Evolutionary conservation across 2,888 invertebrate genomes (phyloP), one percentile per base, ranked within the genome.

Genomic region (Hirudinaria manillensis): DNA sequence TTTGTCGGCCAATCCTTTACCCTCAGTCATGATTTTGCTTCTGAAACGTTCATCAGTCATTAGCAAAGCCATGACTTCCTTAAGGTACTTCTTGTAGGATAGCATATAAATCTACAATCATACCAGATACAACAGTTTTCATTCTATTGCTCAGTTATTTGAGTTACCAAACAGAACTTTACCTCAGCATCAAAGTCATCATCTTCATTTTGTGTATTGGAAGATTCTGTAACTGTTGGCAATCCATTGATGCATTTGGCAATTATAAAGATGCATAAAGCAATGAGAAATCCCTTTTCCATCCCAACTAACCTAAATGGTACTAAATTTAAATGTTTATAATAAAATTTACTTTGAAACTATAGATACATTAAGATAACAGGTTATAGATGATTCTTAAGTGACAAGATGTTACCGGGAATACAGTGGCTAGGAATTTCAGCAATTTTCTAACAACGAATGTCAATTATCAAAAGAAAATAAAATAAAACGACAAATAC

Each of bases 1-100:
- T 45, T 65, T 45, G 53, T 74, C 27, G 34, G 53, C 45, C 38
- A 73, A n/a, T 66, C 53, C 21, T 74, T 76, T 65, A 45, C 67
- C 55, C 27, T 53, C 68, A 34, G 36, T 29, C 36, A 71, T 82
- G 56, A 84, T 77, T 78, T 83, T 83, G 71, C 83, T 82, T 68
- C 81, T 80, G 78, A 85, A 85, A 0, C 78, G 80, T 32, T 81
- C 79, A 87, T 97, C 96, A 80, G 91, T 91, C 86, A 96, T 96
- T 34, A 97, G 85, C 0, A 91, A 90, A 81, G 91, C 90, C 0
- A 96, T 92, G 0, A 97, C 93, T 86, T 97, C 93, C 79, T 90
- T 90, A 56, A 97, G 86, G 83, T 97, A 97, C 66, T 92, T 87
- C 79, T 92, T 91, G 86, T 97, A 96, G 56, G 82, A 81, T 45